These are phyloP conservation scores for Horisme vitalbata DNA, from an alignment of 2,888 invertebrate species.

Conservation along the genomic window DNA sequence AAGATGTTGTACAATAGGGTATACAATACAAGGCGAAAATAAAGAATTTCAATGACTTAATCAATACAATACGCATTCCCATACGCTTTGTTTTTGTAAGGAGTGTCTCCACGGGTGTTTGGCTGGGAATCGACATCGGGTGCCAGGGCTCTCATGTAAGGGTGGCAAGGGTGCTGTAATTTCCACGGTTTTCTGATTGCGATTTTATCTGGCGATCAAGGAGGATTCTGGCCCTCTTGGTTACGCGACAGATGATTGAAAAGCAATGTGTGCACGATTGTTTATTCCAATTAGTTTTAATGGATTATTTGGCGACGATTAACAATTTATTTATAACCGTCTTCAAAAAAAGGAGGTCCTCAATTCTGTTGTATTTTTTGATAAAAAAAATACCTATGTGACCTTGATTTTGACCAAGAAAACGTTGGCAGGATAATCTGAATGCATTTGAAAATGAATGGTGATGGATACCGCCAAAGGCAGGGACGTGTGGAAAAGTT, in stretches of 20 bases:
- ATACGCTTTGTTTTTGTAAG: slow-evolving; percentile 72
- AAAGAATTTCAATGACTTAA: slow-evolving; percentile 75
- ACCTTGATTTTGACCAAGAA: no score
- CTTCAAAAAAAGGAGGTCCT: no score
- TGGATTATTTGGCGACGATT: not conserved
- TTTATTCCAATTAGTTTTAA: slow-evolving; percentile 32
- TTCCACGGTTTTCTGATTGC: slow-evolving; percentile 71
- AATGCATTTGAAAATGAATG: no score
- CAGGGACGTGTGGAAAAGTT: no score
- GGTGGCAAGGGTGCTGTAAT: slow-evolving; percentile 57
- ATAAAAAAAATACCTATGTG: no score
- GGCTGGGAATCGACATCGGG: slow-evolving; percentile 76
- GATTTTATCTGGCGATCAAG: slow-evolving; percentile 75
- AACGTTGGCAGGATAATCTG: no score
- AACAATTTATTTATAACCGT: no score
- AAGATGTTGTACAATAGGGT: slow-evolving; percentile 58
- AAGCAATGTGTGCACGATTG: slow-evolving; percentile 36
- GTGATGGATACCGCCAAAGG: no score
- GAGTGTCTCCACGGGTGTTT: slow-evolving; percentile 55
- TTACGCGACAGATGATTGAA: slow-evolving; percentile 28
- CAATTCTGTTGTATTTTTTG: no score
- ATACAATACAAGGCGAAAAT: slow-evolving; percentile 53
- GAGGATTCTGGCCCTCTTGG: slow-evolving; percentile 64
- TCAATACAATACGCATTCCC: slow-evolving; percentile 80
- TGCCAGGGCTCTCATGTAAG: slow-evolving; percentile 43